Conservation (phyloP, 1,140 invertebrate genomes). For the Aphaenogaster rudis region DNA sequence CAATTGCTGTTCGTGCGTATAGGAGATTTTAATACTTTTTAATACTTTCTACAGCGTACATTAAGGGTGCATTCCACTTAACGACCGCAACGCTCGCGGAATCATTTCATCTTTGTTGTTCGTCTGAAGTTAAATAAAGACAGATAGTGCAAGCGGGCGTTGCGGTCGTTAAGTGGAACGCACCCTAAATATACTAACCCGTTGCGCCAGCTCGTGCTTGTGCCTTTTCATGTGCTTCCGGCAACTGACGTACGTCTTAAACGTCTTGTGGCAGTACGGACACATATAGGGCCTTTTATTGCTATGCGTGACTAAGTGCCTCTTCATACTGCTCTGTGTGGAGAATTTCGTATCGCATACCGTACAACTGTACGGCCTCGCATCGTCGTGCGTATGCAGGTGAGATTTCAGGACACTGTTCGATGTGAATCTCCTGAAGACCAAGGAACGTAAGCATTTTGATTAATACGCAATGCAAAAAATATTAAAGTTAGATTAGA, state of each 20-base stretch:
- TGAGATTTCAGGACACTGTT: constrained; percentile 90
- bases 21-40: background rate
- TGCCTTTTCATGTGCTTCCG: constrained; percentile 92
- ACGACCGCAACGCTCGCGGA: too few relatives aligned
- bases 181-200: constrained; percentile 69
- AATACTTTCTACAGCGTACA: background rate
- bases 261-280: constrained; percentile 91
- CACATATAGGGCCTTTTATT: constrained; percentile 90
- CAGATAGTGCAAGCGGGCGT: too few relatives aligned
- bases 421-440: constrained; percentile 88
- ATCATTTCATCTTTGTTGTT: too few relatives aligned
- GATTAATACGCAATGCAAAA: background rate
- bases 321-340: constrained; percentile 89
- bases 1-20: constrained; percentile 73
- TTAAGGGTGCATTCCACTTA: background rate
- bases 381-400: constrained; percentile 88
- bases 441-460: background rate
- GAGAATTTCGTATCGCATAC: constrained; percentile 88
- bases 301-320: constrained; percentile 90
- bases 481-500: background rate
- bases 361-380: constrained; percentile 85
- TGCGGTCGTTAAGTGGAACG: too few relatives aligned
- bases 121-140: too few relatives aligned
- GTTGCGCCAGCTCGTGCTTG: constrained; percentile 86
- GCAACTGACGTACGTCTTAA: constrained; percentile 90